A percentile compares a stretch with the other conserved stretches of the same genome.
Evolutionary conservation across 2,113 vertebrate species (phyloP).

Genomic region (Polypterus bichir): DNA sequence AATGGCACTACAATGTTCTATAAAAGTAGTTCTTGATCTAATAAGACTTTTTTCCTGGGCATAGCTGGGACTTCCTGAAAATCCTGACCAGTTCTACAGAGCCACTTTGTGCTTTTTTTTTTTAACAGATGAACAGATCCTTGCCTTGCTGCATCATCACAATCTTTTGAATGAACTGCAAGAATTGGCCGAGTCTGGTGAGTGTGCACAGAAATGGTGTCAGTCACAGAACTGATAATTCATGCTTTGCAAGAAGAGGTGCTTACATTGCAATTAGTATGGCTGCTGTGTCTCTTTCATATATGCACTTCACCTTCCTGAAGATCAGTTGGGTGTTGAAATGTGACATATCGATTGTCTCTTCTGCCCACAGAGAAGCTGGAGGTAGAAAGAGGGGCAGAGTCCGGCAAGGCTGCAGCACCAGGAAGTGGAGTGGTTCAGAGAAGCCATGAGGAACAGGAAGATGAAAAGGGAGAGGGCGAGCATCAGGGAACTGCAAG

Average conservation of each 20-base stretch:
- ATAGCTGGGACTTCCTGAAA: too few species aligned
- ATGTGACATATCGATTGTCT: too few species aligned
- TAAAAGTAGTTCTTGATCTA: too few species aligned
- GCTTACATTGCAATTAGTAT: too few species aligned
- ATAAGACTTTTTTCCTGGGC: too few species aligned
- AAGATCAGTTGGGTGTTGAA: too few species aligned
- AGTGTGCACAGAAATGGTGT: not conserved
- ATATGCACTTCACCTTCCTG: too few species aligned
- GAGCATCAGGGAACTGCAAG: constrained; percentile 18
- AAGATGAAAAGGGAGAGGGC: constrained; percentile 22
- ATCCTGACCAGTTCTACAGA: not conserved
- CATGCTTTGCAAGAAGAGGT: not conserved
- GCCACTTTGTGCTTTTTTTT: not conserved
- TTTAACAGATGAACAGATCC: constrained; percentile 38
- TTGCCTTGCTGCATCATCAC: constrained; percentile 48
- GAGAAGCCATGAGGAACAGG: constrained; percentile 22
- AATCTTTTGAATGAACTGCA: constrained; percentile 56
- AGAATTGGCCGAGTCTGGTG: constrained; percentile 49
- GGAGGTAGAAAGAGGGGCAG: constrained; percentile 13
- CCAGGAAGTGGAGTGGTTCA: not conserved
- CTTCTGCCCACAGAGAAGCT: constrained; percentile 32
- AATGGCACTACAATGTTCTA: too few species aligned
- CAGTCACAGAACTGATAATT: not conserved
- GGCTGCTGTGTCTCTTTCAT: too few species aligned
- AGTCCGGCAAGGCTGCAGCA: not conserved